A percentile compares a stretch with the other conserved stretches of the same genome.
Conservation (phyloP, 1,140 invertebrate genomes). For the Procambarus virginalis region DNA sequence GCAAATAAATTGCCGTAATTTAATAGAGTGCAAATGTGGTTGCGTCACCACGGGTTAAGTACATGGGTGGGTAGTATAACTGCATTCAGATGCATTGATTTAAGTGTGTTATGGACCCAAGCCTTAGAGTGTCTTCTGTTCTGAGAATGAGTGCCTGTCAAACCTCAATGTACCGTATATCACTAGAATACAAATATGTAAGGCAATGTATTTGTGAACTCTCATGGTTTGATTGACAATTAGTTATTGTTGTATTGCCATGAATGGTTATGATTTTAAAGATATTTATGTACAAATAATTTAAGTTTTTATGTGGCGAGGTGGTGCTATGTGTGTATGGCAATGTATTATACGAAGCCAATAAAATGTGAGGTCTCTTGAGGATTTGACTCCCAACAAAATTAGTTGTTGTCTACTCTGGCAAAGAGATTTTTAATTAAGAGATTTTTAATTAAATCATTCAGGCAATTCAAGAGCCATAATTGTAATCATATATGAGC, state of each 20-base stretch:
- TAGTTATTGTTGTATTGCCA: constrained; percentile 62
- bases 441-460: no score
- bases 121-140: constrained; percentile 20
- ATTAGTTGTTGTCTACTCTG: no score
- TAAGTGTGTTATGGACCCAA: constrained; percentile 13
- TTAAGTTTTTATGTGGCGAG: constrained; percentile 63
- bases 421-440: no score
- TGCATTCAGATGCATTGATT: not conserved
- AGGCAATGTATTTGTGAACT: constrained; percentile 40
- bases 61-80: constrained; percentile 7
- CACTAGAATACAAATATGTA: constrained; percentile 51
- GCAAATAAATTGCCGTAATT: not conserved
- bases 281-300: constrained; percentile 67
- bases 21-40: not conserved
- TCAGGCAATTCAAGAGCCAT: no score
- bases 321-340: constrained; percentile 62
- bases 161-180: constrained; percentile 52
- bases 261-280: constrained; percentile 62
- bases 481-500: not conserved
- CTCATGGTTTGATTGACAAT: constrained; percentile 47
- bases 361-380: constrained; percentile 63
- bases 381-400: not conserved
- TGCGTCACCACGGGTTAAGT: not conserved
- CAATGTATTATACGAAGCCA: constrained; percentile 62
- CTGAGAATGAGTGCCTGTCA: constrained; percentile 55